Percentiles rank a stretch among this genome's conserved stretches.
Conservation (phyloP, 2,797 vertebrate species). For the Lepus oiostolus region DNA sequence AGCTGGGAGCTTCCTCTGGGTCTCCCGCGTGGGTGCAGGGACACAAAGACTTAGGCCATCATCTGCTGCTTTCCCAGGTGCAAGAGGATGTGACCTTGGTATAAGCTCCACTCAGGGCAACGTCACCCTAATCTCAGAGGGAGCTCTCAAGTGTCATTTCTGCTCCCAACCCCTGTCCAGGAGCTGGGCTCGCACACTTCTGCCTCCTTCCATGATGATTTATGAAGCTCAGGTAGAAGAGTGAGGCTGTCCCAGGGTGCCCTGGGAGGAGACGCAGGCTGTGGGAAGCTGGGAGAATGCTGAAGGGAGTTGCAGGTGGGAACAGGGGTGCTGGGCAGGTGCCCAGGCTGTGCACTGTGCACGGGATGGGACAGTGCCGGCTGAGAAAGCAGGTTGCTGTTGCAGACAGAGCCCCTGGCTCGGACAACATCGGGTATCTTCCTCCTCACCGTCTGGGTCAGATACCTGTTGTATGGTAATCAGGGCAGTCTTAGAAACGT, state of each 20-base stretch:
- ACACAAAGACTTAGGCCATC: no score
- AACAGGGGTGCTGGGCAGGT: background rate
- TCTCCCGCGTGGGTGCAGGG: no score
- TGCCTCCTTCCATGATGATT: background rate
- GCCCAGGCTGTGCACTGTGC: background rate
- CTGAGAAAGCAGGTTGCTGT: background rate
- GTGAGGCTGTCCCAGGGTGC: background rate
- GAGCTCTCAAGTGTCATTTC: background rate
- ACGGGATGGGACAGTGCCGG: background rate
- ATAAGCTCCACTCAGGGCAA: background rate
- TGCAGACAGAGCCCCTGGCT: background rate
- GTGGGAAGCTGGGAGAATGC: background rate
- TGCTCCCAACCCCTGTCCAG: no score
- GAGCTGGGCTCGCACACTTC: background rate
- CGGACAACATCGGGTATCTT: background rate
- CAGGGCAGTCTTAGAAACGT: background rate
- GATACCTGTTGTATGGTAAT: background rate
- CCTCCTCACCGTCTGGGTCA: background rate
- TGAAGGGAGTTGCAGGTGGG: background rate
- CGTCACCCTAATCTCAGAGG: background rate
- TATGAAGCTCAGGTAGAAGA: background rate
- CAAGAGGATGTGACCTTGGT: background rate
- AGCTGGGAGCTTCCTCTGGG: no score
- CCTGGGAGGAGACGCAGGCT: background rate
- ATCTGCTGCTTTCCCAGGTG: no score